Evolutionary conservation across 2,113 vertebrate species (phyloP), one percentile per base, ranked within the genome.

Genomic region (Tragelaphus strepsiceros): DNA sequence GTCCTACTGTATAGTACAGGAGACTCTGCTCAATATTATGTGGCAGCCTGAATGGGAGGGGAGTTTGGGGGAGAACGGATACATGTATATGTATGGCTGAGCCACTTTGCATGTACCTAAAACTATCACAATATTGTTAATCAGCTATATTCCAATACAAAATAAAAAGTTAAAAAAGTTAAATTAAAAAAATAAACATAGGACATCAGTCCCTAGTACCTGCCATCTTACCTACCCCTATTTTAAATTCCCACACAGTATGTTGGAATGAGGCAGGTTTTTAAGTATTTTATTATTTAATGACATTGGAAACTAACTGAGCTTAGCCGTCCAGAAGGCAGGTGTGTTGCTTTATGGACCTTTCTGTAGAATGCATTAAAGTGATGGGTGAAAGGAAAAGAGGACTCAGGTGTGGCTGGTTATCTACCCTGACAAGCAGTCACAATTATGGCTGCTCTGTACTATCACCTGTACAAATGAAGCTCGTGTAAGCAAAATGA

Each of bases 351-450:
- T 94, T 97, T 97, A 97, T 89, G 86, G 49, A 78, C 77, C 82
- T 97, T 96, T 95, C 85, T 77, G 81, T 53, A 93, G 86, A 95
- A 90, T 91, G 56, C 91, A 84, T 94, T 84, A 90, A 98, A 87
- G 86, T 92, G 81, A 93, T 0, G 11, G 32, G 88, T 10, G 62
- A 83, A 35, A 82, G 74, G 67, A 58, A 84, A 35, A 39, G 51
- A 94, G 39, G 71, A 58, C 28, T 32, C 53, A 1, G 77, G 62
- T 35, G 12, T 97, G 95, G 86, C 83, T 83, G 49, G 85, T 61
- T 86, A 82, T 58, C 54, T 58, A 30, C 28, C 28, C 78, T 43
- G 97, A 96, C 51, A 59, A 80, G 51, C 74, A 78, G 94, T 10
- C 85, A 83, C 26, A 0, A 86, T 91, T 78, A 74, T 9, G 74